Evolutionary conservation across 2,888 invertebrate species (phyloP).

Genomic region (Plusia festucae): DNA sequence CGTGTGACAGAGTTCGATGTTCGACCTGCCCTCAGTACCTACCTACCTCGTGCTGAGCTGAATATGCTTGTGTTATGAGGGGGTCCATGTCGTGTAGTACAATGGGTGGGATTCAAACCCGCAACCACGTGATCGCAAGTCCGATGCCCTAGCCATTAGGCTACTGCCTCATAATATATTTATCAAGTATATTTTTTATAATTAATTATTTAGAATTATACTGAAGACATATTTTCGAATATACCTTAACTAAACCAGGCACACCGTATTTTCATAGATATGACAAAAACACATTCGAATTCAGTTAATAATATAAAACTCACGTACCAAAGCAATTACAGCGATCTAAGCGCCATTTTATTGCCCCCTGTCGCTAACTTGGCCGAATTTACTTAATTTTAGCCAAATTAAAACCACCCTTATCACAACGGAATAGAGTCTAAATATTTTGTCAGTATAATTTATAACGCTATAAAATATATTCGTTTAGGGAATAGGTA

Average conservation of each 20-base stretch:
- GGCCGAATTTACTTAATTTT: constrained; percentile 55
- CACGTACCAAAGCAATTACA: constrained; percentile 68
- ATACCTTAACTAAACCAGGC: not conserved
- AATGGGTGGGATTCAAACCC: too few relatives aligned
- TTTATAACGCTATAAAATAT: constrained; percentile 61
- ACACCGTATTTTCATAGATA: constrained; percentile 33
- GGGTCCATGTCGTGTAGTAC: too few relatives aligned
- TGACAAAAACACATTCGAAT: constrained; percentile 49
- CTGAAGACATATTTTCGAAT: too few relatives aligned
- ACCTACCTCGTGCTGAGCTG: too few relatives aligned
- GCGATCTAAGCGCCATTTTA: constrained; percentile 70
- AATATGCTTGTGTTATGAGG: too few relatives aligned
- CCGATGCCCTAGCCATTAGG: too few relatives aligned
- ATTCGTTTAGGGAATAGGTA: constrained; percentile 54
- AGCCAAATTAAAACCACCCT: constrained; percentile 30
- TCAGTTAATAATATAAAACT: constrained; percentile 64
- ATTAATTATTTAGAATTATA: too few relatives aligned
- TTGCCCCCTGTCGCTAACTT: constrained; percentile 59
- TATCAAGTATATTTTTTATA: too few relatives aligned
- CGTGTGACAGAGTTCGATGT: too few relatives aligned
- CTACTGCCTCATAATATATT: too few relatives aligned
- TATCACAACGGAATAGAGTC: constrained; percentile 30
- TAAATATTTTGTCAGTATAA: constrained; percentile 26
- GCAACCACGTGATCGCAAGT: too few relatives aligned
- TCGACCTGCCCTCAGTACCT: too few relatives aligned